Evolutionary conservation across 2,113 vertebrate species (phyloP).

Genomic region (Podarcis cretensis): DNA sequence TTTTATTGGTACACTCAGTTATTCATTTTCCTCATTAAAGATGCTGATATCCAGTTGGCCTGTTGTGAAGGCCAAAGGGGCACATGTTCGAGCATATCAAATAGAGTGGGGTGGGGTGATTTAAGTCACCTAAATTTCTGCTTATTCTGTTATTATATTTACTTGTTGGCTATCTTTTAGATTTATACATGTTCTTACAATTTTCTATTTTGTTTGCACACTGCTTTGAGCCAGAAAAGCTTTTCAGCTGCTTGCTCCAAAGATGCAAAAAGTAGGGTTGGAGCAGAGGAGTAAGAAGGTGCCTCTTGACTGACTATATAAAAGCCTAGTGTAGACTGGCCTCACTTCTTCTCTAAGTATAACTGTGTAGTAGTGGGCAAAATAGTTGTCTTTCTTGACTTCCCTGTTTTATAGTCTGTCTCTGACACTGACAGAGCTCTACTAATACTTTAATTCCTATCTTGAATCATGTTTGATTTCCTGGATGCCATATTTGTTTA

Average conservation of each 20-base stretch:
- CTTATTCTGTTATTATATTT: not conserved
- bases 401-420: not conserved
- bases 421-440: constrained; percentile 38
- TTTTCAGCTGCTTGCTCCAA: not conserved
- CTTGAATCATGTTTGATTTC: constrained; percentile 74
- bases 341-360: not conserved
- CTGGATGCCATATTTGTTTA: constrained; percentile 82
- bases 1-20: not conserved
- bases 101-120: not conserved
- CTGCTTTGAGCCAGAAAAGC: not conserved
- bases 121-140: not conserved
- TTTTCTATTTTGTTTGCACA: not conserved
- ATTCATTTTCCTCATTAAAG: not conserved
- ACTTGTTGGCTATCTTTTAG: not conserved
- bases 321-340: not conserved
- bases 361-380: not conserved
- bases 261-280: not conserved
- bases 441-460: constrained; percentile 46
- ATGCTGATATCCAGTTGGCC: not conserved
- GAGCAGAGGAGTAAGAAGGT: not conserved
- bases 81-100: not conserved
- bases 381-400: not conserved
- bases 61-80: not conserved
- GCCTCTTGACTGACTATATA: not conserved
- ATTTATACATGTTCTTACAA: not conserved